Evolutionary conservation across 1,140 invertebrate genomes (phyloP).

Genomic region (Harpegnathos saltator): DNA sequence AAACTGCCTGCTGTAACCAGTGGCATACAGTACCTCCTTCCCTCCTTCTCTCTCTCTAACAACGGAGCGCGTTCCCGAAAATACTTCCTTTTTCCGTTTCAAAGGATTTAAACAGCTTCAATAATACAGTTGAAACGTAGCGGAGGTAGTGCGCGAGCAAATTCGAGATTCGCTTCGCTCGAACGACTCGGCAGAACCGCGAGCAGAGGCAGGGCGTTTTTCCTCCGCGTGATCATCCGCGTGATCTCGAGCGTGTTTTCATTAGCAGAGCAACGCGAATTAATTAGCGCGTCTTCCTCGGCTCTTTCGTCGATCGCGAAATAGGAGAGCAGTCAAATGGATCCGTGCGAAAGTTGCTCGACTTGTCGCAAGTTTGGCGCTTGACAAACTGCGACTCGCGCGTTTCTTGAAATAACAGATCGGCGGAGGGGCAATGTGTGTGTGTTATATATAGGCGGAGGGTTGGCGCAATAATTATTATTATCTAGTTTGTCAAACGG

Average conservation of each 20-base stretch:
- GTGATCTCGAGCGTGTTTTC: constrained; percentile 32
- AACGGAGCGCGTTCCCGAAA: not conserved
- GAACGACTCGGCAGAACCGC: not conserved
- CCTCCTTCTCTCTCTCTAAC: too few relatives aligned
- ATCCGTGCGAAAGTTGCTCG: constrained; percentile 46
- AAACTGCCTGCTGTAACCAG: constrained; percentile 2
- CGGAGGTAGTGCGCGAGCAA: too few relatives aligned
- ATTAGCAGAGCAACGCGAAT: constrained; percentile 55
- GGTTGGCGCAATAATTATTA: constrained; percentile 71
- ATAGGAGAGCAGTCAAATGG: not conserved
- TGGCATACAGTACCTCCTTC: not conserved
- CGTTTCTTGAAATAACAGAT: constrained; percentile 64
- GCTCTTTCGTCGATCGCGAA: constrained; percentile 42
- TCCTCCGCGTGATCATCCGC: not conserved
- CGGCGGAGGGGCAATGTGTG: not conserved
- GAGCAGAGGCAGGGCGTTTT: not conserved
- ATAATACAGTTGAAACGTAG: not conserved
- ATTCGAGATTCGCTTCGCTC: too few relatives aligned
- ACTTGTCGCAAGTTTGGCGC: constrained; percentile 16
- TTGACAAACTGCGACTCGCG: constrained; percentile 55
- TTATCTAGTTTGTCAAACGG: constrained; percentile 73
- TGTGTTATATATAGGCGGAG: not conserved
- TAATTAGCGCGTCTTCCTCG: constrained; percentile 68
- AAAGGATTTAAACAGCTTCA: not conserved
- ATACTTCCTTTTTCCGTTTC: not conserved